Conservation (phyloP, 2,797 vertebrate species). For the Micrastur ruficollis region DNA sequence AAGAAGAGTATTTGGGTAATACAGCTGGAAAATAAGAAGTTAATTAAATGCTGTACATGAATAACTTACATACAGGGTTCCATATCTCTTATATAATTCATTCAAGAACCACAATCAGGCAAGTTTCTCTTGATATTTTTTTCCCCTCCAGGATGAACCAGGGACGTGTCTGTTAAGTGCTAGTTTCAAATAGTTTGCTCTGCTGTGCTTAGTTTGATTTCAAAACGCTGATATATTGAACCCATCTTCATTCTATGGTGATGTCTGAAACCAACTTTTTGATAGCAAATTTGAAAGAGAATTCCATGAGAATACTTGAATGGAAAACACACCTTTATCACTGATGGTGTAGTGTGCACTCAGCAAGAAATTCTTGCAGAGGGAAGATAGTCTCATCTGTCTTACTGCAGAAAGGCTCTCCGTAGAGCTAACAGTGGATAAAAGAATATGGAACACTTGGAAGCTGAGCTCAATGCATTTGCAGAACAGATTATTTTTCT, state of each 20-base stretch:
- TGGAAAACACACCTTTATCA: background rate
- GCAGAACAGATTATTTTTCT: background rate
- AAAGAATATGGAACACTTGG: background rate
- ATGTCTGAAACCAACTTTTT: background rate
- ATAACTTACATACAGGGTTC: background rate
- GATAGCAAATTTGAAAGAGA: background rate
- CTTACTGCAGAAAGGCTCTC: background rate
- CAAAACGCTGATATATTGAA: background rate
- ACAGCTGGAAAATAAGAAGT: conserved; percentile 25
- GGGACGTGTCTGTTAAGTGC: background rate
- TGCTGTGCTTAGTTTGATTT: background rate
- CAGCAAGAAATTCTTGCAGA: background rate
- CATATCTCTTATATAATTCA: background rate
- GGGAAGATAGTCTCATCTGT: background rate
- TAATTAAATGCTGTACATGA: background rate
- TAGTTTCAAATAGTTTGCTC: background rate
- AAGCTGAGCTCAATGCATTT: background rate
- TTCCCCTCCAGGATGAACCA: background rate
- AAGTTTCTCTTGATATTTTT: background rate
- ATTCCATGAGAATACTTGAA: background rate
- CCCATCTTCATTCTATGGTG: background rate
- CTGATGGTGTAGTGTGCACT: background rate
- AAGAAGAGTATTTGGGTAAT: conserved; percentile 15
- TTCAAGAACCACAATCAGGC: background rate
- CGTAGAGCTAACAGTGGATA: background rate